Evolutionary conservation across 2,113 vertebrate species (phyloP), one percentile per base, ranked within the genome.

Genomic region (Copsychus sechellarum): DNA sequence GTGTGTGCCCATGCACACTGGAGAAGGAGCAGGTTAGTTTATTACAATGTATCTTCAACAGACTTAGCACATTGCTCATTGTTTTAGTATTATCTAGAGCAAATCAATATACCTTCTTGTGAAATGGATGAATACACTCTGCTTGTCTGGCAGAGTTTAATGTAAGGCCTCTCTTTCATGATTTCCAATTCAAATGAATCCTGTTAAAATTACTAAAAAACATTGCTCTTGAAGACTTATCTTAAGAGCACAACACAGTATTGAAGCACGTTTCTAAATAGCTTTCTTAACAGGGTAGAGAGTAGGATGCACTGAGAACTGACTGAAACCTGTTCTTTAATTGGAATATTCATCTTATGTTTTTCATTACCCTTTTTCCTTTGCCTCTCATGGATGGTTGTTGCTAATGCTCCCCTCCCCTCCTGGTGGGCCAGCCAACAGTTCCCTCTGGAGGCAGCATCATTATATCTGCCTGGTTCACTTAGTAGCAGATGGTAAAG

Each of bases 391-490:
- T 86, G 92, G 85, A 83, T 96, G 93, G 92, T 56, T 92, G 95
- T 96, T 94, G 95, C 87, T 95, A 94, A 92, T 95, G 89, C 78
- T 95, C 88, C 93, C 81, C 90, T 94, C 96, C 96, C 95, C 94
- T 96, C 92, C 96, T 97, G 92, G 93, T 94, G 96, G 93, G 95
- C 92, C 96, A 96, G 94, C 96, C 96, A 96, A 95, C 92, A 94
- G 96, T 96, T 96, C 95, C 96, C 96, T 96, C 96, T 96, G 96
- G 96, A 96, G 96, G 96, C 96, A 96, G 95, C 92, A 96, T 96
- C 95, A 95, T 96, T 96, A 94, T 97, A 94, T 96, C 93, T 96
- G 95, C 96, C 94, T 96, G 96, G 88, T 96, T 96, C 93, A 81
- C 96, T 96, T 92, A 83, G 94, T 82, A 95, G 96, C 96, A 97